Evolutionary conservation across 1,140 invertebrate genomes (phyloP).

Genomic region (Drosophila pseudoananassae): DNA sequence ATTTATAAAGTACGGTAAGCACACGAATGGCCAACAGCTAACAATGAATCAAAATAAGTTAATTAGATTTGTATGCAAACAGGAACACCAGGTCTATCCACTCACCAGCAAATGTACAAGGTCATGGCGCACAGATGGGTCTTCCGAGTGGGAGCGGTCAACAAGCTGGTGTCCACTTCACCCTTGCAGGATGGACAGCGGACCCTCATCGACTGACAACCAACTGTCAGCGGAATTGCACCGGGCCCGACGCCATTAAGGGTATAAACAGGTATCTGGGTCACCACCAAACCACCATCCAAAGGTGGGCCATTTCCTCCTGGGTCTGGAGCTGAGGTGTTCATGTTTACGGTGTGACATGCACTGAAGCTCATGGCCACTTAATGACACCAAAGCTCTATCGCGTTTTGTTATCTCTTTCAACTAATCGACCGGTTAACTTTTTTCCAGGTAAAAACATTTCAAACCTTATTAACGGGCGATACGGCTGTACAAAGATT

Average conservation of each 20-base stretch:
- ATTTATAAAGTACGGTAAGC: constrained; percentile 88
- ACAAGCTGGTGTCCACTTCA: constrained; percentile 85
- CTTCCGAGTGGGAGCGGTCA: constrained; percentile 85
- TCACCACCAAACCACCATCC: constrained; percentile 67
- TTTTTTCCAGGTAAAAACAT: constrained; percentile 17
- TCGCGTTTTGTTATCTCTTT: constrained; percentile 32
- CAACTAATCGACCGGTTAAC: constrained; percentile 31
- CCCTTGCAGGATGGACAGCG: constrained; percentile 86
- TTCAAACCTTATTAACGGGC: background rate
- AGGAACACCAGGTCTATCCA: background rate
- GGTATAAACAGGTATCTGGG: constrained; percentile 75
- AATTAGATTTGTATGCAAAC: background rate
- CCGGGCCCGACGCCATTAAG: constrained; percentile 21
- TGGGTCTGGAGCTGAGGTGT: constrained; percentile 22
- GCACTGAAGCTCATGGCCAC: constrained; percentile 27
- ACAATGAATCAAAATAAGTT: background rate
- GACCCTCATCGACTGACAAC: constrained; percentile 83
- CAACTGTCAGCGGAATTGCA: constrained; percentile 60
- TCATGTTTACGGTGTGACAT: constrained; percentile 31
- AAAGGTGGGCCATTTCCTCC: background rate
- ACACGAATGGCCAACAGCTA: constrained; percentile 87
- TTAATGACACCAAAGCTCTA: constrained; percentile 12
- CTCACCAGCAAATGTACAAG: constrained; percentile 84
- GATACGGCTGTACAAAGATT: background rate
- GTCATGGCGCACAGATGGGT: constrained; percentile 87